A percentile compares a stretch with the other conserved stretches of the same genome.
Evolutionary conservation across 1,140 invertebrate species (phyloP).

Genomic region (Drosophila pseudoananassae): DNA sequence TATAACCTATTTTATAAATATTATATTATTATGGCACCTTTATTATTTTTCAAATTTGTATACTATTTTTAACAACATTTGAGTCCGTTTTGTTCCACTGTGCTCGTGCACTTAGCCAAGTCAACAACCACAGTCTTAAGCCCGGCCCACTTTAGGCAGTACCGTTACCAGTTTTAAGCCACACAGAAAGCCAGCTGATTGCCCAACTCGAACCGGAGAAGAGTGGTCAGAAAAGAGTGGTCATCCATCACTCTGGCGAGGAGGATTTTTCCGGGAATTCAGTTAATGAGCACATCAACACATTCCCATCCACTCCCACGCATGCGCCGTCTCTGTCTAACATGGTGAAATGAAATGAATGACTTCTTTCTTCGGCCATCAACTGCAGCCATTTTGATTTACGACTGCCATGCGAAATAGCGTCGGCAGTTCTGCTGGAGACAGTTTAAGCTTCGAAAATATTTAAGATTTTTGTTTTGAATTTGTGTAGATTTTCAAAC

Average conservation of each 20-base stretch:
- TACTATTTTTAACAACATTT: background rate
- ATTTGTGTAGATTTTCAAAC: too few species aligned
- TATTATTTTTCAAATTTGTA: too few species aligned
- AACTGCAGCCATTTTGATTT: conserved; percentile 79
- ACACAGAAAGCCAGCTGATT: conserved; percentile 52
- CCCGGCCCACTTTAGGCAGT: conserved; percentile 73
- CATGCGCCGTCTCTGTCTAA: conserved; percentile 66
- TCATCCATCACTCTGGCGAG: conserved; percentile 25
- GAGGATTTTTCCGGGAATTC: conserved; percentile 29
- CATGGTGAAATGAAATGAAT: conserved; percentile 67
- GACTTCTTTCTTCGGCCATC: conserved; percentile 78
- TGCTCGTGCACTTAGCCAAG: conserved; percentile 57
- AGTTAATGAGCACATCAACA: conserved; percentile 53
- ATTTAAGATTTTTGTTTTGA: background rate
- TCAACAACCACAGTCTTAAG: conserved; percentile 70
- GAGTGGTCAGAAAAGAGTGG: conserved; percentile 11
- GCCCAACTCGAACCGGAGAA: background rate
- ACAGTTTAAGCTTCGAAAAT: background rate
- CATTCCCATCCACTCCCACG: conserved; percentile 59
- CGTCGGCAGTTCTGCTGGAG: conserved; percentile 8
- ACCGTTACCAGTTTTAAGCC: conserved; percentile 76
- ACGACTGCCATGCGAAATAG: conserved; percentile 50
- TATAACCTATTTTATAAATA: too few species aligned
- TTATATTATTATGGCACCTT: too few species aligned
- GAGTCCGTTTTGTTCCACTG: conserved; percentile 24